Conservation (phyloP, 2,888 invertebrate species). For the Calameuta idolon region DNA sequence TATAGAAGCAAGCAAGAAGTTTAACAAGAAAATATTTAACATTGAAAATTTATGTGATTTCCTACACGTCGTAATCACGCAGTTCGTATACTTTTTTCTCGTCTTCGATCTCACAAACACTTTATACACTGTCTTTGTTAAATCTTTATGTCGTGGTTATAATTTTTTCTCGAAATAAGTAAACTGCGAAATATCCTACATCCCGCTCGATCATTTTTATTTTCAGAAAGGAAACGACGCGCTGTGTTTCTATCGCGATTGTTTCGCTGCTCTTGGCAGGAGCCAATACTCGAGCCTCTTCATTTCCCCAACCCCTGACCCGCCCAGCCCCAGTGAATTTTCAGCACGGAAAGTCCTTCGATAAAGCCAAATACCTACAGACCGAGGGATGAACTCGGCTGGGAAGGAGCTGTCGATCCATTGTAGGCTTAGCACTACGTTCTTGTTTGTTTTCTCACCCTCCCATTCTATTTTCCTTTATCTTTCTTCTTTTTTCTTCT, state of each 20-base stretch:
- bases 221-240: too few relatives aligned
- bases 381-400: neutral
- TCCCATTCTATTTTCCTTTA: too few relatives aligned
- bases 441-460: neutral
- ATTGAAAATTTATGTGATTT: neutral
- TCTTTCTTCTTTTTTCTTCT: too few relatives aligned
- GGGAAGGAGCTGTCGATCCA: neutral
- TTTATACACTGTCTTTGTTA: neutral
- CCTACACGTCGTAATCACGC: too few relatives aligned
- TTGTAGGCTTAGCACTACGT: neutral
- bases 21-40: neutral
- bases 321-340: too few relatives aligned
- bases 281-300: constrained; percentile 1
- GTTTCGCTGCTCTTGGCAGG: neutral
- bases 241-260: neutral
- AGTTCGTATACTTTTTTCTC: neutral
- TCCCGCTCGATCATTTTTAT: too few relatives aligned
- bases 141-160: too few relatives aligned
- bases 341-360: neutral
- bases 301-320: too few relatives aligned
- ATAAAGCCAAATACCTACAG: neutral
- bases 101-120: neutral
- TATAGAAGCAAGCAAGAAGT: neutral
- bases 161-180: too few relatives aligned
- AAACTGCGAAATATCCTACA: too few relatives aligned